Percentiles rank a stretch among this genome's conserved stretches.
phyloP scores from a whole-genome alignment of 2,797 vertebrate genomes.

The Novumbra hubbsi region DNA sequence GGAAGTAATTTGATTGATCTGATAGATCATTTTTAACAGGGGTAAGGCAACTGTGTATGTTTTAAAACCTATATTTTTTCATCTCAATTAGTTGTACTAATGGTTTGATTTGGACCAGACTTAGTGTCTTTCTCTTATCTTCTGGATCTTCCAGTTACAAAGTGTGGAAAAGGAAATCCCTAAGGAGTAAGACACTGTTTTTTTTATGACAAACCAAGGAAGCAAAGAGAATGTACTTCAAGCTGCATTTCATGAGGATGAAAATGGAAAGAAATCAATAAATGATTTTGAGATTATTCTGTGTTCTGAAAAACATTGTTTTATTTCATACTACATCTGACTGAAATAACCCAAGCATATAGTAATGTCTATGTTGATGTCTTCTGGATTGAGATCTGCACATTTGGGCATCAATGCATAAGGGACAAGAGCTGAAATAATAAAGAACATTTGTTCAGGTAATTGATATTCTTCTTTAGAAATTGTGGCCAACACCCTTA shows the following conservation, averaged over 20 bases:
- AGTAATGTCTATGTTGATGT: too few species aligned
- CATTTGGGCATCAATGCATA: too few species aligned
- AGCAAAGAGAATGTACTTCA: slow-evolving; percentile 35
- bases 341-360: too few species aligned
- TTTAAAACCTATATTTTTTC: slow-evolving; percentile 45
- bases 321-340: not conserved
- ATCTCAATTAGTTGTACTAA: slow-evolving; percentile 31
- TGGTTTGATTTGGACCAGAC: slow-evolving; percentile 27
- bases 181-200: slow-evolving; percentile 30
- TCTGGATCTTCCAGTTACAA: slow-evolving; percentile 16
- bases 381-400: too few species aligned
- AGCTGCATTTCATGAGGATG: slow-evolving; percentile 25
- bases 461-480: too few species aligned
- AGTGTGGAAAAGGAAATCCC: slow-evolving; percentile 26
- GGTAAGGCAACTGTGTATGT: slow-evolving; percentile 23
- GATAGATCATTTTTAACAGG: slow-evolving; percentile 31
- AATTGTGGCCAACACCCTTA: too few species aligned
- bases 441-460: too few species aligned
- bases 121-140: slow-evolving; percentile 17
- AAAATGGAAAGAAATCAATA: slow-evolving; percentile 36
- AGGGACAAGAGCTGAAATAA: too few species aligned
- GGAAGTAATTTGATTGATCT: slow-evolving; percentile 1
- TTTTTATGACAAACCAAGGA: slow-evolving; percentile 44
- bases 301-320: not conserved
- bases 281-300: not conserved